phyloP scores from a whole-genome alignment of 2,888 invertebrate species.

The Dryobota labecula region DNA sequence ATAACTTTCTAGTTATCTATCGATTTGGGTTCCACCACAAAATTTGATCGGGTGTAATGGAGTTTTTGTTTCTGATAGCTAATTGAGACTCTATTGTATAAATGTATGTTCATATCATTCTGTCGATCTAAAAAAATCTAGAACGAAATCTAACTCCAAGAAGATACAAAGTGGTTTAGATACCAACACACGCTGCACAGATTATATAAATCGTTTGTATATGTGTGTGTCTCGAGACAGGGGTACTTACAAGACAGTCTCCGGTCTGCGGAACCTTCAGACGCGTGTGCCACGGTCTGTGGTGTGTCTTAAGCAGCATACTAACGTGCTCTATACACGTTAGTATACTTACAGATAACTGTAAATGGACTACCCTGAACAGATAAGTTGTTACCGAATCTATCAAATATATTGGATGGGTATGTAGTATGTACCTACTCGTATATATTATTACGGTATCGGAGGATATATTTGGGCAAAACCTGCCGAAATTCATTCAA shows the following conservation, averaged over 20 bases:
- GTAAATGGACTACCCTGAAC: background rate
- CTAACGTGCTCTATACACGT: background rate
- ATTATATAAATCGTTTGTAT: background rate
- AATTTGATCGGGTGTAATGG: too few species aligned
- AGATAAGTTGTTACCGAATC: background rate
- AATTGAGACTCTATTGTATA: too few species aligned
- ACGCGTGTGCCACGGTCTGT: slow-evolving; percentile 6
- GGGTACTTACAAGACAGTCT: background rate
- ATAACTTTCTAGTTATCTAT: too few species aligned
- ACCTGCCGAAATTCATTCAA: too few species aligned
- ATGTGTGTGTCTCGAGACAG: background rate
- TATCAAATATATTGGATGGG: background rate
- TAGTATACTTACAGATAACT: background rate
- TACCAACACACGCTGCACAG: background rate
- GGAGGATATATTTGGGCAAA: too few species aligned
- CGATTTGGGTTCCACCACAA: too few species aligned
- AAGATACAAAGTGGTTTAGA: slow-evolving; percentile 4
- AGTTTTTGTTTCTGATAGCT: too few species aligned
- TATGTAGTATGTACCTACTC: background rate
- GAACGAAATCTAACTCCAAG: background rate
- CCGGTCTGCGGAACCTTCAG: background rate
- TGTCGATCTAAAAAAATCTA: too few species aligned
- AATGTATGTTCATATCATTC: too few species aligned
- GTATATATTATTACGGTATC: too few species aligned
- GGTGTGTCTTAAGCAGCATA: too few species aligned